A percentile compares a stretch with the other conserved stretches of the same genome.
Evolutionary conservation across 2,888 invertebrate genomes (phyloP).

Genomic region (Meta bourneti): DNA sequence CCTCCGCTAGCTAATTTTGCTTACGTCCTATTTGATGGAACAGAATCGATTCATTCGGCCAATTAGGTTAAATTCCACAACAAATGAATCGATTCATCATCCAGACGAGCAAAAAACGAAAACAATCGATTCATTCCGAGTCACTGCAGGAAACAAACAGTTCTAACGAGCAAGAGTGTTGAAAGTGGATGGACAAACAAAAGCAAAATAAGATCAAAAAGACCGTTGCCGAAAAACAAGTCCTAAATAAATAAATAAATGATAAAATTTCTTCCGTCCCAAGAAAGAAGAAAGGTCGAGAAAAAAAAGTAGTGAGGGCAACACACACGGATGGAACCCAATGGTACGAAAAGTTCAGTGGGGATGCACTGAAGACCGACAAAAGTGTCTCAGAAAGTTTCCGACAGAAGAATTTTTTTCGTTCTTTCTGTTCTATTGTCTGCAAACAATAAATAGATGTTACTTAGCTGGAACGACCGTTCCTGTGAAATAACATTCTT

Average conservation of each 20-base stretch:
- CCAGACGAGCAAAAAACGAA: not conserved
- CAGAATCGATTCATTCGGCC: not conserved
- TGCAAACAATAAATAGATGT: conserved; percentile 10
- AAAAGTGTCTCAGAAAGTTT: conserved; percentile 3
- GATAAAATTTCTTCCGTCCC: conserved; percentile 14
- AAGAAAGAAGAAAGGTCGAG: not conserved
- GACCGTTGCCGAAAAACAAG: conserved; percentile 20
- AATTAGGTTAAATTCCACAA: conserved; percentile 3
- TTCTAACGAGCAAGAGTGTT: conserved; percentile 23
- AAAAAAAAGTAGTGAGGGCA: not conserved
- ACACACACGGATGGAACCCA: conserved; percentile 46
- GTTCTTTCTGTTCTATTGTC: conserved; percentile 10
- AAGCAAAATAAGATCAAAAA: conserved; percentile 18
- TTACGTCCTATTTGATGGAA: not conserved
- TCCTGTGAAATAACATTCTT: too few relatives aligned
- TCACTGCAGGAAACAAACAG: conserved; percentile 48
- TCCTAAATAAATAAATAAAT: conserved; percentile 46
- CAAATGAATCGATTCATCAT: conserved; percentile 67
- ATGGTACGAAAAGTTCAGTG: conserved; percentile 47
- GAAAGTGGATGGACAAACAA: not conserved
- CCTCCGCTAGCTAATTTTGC: not conserved
- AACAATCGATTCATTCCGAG: conserved; percentile 59
- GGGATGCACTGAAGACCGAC: not conserved
- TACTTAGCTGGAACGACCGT: not conserved
- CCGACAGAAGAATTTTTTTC: not conserved